Conservation (phyloP, 2,113 vertebrate genomes). For the Puntigrus tetrazona region DNA sequence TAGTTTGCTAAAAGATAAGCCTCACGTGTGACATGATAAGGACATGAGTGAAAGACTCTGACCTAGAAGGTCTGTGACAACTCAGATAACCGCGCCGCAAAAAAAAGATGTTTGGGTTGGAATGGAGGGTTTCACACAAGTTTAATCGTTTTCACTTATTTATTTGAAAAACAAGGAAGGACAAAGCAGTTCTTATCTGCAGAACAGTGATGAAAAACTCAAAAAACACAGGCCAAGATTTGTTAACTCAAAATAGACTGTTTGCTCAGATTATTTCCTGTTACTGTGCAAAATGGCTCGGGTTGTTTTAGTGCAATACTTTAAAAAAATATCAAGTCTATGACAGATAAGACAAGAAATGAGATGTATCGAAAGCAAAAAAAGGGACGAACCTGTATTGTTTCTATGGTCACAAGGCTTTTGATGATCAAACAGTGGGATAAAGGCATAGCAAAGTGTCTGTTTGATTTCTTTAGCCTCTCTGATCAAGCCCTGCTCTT, state of each 20-base stretch:
- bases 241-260: neutral
- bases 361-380: neutral
- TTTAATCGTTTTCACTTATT: neutral
- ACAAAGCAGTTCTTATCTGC: conserved; percentile 4
- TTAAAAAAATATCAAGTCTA: neutral
- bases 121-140: neutral
- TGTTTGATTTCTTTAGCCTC: conserved; percentile 30
- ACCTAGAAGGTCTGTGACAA: neutral
- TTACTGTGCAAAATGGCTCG: neutral
- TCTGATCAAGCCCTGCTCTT: conserved; percentile 56
- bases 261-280: neutral
- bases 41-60: neutral
- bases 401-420: conserved; percentile 20
- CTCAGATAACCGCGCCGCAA: neutral
- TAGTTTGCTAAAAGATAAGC: neutral
- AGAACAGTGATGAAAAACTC: neutral
- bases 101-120: conserved; percentile 15
- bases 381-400: neutral
- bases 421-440: conserved; percentile 27
- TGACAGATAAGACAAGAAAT: neutral
- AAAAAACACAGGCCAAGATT: neutral
- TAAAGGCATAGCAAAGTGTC: conserved; percentile 39
- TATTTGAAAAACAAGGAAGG: neutral
- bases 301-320: neutral
- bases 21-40: neutral